These are phyloP conservation scores for Passer domesticus DNA, from an alignment of 2,113 vertebrate genomes.

Conservation along the genomic window DNA sequence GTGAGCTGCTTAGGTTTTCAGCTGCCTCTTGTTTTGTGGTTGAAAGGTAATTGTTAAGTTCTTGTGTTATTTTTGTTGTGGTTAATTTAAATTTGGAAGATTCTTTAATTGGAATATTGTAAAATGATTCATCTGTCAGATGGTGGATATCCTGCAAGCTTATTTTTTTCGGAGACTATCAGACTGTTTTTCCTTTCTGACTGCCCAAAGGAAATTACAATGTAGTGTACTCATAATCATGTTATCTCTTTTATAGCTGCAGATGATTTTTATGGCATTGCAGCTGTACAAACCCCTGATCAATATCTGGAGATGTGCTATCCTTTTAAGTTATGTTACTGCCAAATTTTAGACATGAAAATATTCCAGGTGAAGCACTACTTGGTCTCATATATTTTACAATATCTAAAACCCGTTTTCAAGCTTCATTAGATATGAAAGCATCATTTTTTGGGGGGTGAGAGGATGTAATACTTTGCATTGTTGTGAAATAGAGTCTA, in stretches of 20 bases:
- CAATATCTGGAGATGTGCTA: constrained; percentile 15
- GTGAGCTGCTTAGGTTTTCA: constrained; percentile 31
- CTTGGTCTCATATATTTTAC: constrained; percentile 6
- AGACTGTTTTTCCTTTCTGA: constrained; percentile 1
- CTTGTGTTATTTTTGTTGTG: neutral
- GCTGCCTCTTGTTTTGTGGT: neutral
- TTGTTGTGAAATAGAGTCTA: constrained; percentile 56
- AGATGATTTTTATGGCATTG: constrained; percentile 50
- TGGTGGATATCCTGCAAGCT: neutral
- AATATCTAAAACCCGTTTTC: constrained; percentile 52
- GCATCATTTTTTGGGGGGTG: constrained; percentile 12
- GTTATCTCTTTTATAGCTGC: constrained; percentile 55
- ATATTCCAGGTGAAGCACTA: constrained; percentile 46
- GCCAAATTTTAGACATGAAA: constrained; percentile 43
- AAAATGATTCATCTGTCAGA: constrained; percentile 4
- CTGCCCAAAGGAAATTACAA: constrained; percentile 35
- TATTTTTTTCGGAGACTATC: neutral
- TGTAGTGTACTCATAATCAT: neutral
- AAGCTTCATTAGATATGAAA: constrained; percentile 40
- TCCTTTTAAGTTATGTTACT: constrained; percentile 44
- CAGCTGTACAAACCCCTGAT: constrained; percentile 37
- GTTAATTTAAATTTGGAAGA: neutral
- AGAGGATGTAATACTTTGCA: neutral
- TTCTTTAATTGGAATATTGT: neutral
- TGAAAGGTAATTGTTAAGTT: neutral